Percentiles rank a stretch among this genome's conserved stretches.
Conservation (phyloP, 2,113 vertebrate genomes). For the Castor canadensis region DNA sequence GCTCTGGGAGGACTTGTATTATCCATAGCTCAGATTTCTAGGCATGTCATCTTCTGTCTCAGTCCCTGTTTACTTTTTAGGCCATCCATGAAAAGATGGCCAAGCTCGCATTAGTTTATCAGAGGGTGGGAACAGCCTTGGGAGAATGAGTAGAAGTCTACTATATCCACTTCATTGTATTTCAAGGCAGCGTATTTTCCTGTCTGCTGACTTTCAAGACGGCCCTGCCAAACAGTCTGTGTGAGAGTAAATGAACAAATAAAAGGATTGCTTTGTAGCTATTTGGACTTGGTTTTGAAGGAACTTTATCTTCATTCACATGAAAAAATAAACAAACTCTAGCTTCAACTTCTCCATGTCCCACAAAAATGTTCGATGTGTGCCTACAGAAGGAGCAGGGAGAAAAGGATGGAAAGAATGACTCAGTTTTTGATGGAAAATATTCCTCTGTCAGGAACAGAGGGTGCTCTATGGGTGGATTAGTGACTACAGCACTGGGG, state of each 20-base stretch:
- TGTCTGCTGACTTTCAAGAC: slow-evolving; percentile 62
- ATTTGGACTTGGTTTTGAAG: slow-evolving; percentile 55
- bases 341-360: slow-evolving; percentile 47
- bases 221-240: slow-evolving; percentile 41
- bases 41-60: background rate
- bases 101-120: slow-evolving; percentile 37
- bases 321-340: slow-evolving; percentile 58
- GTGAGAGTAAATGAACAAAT: slow-evolving; percentile 51
- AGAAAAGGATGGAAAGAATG: background rate
- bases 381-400: slow-evolving; percentile 8
- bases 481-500: background rate
- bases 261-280: slow-evolving; percentile 63
- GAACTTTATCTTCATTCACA: slow-evolving; percentile 64
- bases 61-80: background rate
- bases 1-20: background rate
- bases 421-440: background rate
- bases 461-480: background rate
- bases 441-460: background rate
- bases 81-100: background rate
- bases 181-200: slow-evolving; percentile 64
- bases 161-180: slow-evolving; percentile 50
- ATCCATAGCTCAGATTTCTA: background rate
- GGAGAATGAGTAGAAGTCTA: slow-evolving; percentile 41
- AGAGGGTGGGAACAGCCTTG: background rate
- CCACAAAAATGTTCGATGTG: slow-evolving; percentile 29